Conservation (phyloP, 2,888 invertebrate species). For the Serripes groenlandicus region DNA sequence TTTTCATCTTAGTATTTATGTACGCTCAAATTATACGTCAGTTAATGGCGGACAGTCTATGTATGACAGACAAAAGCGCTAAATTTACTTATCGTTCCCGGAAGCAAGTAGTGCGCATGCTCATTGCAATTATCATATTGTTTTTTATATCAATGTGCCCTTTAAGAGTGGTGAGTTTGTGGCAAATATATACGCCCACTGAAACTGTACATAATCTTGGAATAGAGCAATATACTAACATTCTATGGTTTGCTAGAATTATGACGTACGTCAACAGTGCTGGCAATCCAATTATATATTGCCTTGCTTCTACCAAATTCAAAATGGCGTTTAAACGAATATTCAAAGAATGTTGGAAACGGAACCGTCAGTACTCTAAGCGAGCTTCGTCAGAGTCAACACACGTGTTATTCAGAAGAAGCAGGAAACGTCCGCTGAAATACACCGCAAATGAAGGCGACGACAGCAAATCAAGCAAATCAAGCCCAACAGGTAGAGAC, state of each 20-base stretch:
- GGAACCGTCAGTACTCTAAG: not conserved
- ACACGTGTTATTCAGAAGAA: constrained; percentile 10
- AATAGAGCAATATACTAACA: constrained; percentile 93
- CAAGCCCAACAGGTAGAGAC: not conserved
- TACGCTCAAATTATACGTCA: constrained; percentile 88
- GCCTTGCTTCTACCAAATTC: constrained; percentile 96
- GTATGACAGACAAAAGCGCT: constrained; percentile 38
- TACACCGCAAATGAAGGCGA: constrained; percentile 9
- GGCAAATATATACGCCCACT: constrained; percentile 93
- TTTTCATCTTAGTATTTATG: constrained; percentile 92
- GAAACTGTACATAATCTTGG: constrained; percentile 91
- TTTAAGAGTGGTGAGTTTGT: constrained; percentile 94
- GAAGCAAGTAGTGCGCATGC: constrained; percentile 79
- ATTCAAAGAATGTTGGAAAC: constrained; percentile 19
- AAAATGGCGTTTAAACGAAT: constrained; percentile 87
- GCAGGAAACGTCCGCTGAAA: constrained; percentile 3
- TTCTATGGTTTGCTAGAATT: constrained; percentile 93
- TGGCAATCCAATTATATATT: constrained; percentile 96
- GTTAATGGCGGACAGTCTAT: constrained; percentile 53
- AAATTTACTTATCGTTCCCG: constrained; percentile 53
- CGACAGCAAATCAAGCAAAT: no score
- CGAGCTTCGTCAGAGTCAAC: constrained; percentile 12
- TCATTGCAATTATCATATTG: constrained; percentile 88
- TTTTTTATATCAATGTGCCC: constrained; percentile 97
- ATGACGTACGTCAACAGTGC: constrained; percentile 96